phyloP scores from a whole-genome alignment of 2,888 invertebrate genomes.

The Caenorhabditis wallacei region DNA sequence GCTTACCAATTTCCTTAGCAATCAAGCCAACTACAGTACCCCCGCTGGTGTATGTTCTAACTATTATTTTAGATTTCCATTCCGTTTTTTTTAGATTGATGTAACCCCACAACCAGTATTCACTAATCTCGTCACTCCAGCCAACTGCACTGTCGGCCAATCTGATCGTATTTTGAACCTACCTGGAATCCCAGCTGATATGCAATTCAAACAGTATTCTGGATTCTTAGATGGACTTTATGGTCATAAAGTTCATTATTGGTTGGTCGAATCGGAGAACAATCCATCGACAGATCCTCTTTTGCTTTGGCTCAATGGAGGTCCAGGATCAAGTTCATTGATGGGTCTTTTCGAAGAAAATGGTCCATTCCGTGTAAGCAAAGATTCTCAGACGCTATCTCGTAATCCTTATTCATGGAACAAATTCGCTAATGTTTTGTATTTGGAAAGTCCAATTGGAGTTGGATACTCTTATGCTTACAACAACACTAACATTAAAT shows the following conservation, averaged over 20 bases:
- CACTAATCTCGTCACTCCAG: not conserved
- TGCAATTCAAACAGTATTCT: constrained; percentile 66
- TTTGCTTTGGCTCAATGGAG: constrained; percentile 78
- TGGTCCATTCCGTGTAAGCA: constrained; percentile 83
- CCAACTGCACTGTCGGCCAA: constrained; percentile 31
- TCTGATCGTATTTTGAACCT: constrained; percentile 64
- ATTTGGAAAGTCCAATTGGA: constrained; percentile 85
- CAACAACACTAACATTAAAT: constrained; percentile 83
- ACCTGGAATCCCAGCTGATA: constrained; percentile 62
- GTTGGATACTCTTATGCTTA: constrained; percentile 85
- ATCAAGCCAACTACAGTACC: constrained; percentile 70
- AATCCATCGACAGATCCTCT: constrained; percentile 69
- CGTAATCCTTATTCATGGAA: constrained; percentile 80
- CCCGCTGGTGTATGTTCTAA: constrained; percentile 31
- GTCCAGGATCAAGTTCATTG: constrained; percentile 84
- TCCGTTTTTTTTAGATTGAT: constrained; percentile 47
- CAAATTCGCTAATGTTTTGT: constrained; percentile 85
- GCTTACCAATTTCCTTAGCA: constrained; percentile 75
- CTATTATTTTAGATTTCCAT: constrained; percentile 43
- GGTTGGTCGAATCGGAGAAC: constrained; percentile 75
- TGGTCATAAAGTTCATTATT: constrained; percentile 83
- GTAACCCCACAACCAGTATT: constrained; percentile 58
- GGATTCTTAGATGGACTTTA: constrained; percentile 80
- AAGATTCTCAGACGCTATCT: constrained; percentile 71
- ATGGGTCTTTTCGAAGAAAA: constrained; percentile 84